Base-by-base conservation (phyloP, 2,797 vertebrate species). In the Sebastes nivosus region DNA sequence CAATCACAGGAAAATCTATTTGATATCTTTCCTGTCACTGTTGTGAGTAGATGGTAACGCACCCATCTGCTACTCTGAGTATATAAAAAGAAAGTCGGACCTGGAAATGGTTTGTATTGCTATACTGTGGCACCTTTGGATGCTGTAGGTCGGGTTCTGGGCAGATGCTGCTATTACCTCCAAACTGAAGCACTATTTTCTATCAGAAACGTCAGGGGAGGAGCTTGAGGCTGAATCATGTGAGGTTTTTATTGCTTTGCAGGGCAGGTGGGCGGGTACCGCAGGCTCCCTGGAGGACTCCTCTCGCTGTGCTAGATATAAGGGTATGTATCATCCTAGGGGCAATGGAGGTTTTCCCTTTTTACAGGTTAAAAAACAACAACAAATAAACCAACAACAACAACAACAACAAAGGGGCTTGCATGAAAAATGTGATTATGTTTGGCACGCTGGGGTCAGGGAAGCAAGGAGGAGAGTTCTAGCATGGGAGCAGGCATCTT, bases 181-280 rank as follows among this genome's bases (percentile, higher is more conserved):
- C 27, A 55, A 66, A 63, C 42, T 32, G 29, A 25, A 27, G 61
- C 5, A 2, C 22, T 29, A n/a, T 20, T 69, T 61, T 50, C 60
- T 38, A 5, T 25, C 6, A 6, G 24, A 27, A 58, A 38, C 8
- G 3, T 46, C 3, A 1, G 38, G 63, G 74, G 65, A 42, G 54
- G 63, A 65, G 81, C 75, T 72, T 65, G 78, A 75, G 58, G 68
- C 72, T 79, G 75, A 74, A 72, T 72, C 65, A 27, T 5, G 11
- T 65, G 75, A 54, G 30, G 38, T 73, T 72, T 72, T 92, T 93
- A 93, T 94, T 94, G 93, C 93, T 91, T 81, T 70, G 80, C 81
- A 67, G 67, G 72, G 77, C 67, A 57, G 77, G 75, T 20, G 68
- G 59, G 75, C 36, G 50, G 58, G 50, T 71, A 58, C 60, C 18